Evolutionary conservation across 2,888 invertebrate genomes (phyloP).

Genomic region (Pseudococcus longispinus): DNA sequence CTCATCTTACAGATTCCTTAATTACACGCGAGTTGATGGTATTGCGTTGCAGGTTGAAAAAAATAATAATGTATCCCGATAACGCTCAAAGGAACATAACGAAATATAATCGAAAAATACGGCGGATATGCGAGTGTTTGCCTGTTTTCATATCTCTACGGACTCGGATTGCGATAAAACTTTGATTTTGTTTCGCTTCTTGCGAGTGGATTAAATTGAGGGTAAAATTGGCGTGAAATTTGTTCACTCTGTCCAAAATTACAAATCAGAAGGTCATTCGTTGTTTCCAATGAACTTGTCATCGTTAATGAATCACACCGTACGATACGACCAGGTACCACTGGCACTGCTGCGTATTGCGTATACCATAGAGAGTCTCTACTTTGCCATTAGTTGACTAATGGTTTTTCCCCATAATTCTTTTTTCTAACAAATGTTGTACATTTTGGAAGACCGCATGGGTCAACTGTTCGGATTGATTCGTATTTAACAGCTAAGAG

Average conservation of each 20-base stretch:
- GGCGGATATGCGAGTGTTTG: not conserved
- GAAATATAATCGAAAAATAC: not conserved
- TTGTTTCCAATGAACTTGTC: constrained; percentile 11
- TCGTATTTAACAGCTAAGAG: not conserved
- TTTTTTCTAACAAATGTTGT: not conserved
- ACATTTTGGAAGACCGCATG: not conserved
- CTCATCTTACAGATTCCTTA: not conserved
- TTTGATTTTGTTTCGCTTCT: not conserved
- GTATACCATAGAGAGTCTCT: not conserved
- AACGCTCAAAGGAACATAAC: not conserved
- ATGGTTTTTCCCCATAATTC: not conserved
- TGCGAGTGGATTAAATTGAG: not conserved
- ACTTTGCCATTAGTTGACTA: not conserved
- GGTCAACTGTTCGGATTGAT: not conserved
- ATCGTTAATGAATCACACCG: not conserved
- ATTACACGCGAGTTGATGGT: not conserved
- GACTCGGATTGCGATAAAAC: not conserved
- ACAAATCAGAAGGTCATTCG: constrained; percentile 1
- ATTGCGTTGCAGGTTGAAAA: not conserved
- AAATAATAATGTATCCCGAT: not conserved
- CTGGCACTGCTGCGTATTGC: not conserved
- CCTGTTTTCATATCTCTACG: not conserved
- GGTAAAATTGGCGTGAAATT: not conserved
- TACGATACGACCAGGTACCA: not conserved
- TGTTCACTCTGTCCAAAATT: constrained; percentile 1